A percentile compares a stretch with the other conserved stretches of the same genome.
phyloP scores from a whole-genome alignment of 1,140 invertebrate genomes.

The Zelostemma sp. region DNA sequence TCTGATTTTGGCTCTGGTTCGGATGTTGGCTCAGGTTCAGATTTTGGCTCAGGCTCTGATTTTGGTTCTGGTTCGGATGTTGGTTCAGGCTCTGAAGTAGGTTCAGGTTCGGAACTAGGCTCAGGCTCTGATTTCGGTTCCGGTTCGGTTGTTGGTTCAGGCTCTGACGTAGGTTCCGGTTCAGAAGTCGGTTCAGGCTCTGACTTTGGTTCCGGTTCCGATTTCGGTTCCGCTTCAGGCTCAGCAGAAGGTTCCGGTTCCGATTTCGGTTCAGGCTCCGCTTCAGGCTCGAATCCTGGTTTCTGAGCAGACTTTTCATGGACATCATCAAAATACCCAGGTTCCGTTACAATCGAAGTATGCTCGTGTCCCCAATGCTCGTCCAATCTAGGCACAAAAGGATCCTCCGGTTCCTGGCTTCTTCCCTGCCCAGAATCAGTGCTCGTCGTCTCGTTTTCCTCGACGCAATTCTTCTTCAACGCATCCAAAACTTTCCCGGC shows the following conservation, averaged over 20 bases:
- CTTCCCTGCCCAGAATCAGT: constrained; percentile 58
- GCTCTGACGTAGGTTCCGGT: constrained; percentile 33
- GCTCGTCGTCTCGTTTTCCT: constrained; percentile 48
- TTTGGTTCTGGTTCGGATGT: constrained; percentile 44
- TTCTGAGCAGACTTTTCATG: constrained; percentile 1
- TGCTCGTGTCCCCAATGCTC: constrained; percentile 2
- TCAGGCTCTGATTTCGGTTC: constrained; percentile 50
- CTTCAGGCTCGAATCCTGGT: constrained; percentile 37
- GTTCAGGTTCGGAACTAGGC: constrained; percentile 48
- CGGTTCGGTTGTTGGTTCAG: constrained; percentile 42
- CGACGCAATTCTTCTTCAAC: constrained; percentile 67
- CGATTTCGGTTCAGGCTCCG: constrained; percentile 18
- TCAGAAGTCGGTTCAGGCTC: constrained; percentile 49
- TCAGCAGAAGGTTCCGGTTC: constrained; percentile 22
- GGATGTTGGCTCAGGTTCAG: constrained; percentile 55
- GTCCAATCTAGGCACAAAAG: constrained; percentile 25
- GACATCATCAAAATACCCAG: constrained; percentile 13
- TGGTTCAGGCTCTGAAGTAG: too few species aligned
- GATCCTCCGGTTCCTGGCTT: constrained; percentile 64
- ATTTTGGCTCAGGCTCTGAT: constrained; percentile 43
- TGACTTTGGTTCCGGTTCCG: constrained; percentile 21
- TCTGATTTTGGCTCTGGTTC: constrained; percentile 4
- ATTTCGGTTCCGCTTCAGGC: constrained; percentile 15
- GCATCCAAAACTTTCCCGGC: constrained; percentile 65
- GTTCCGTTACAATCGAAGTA: not conserved